phyloP scores from a whole-genome alignment of 2,888 invertebrate genomes.

The Hipparchia semele region DNA sequence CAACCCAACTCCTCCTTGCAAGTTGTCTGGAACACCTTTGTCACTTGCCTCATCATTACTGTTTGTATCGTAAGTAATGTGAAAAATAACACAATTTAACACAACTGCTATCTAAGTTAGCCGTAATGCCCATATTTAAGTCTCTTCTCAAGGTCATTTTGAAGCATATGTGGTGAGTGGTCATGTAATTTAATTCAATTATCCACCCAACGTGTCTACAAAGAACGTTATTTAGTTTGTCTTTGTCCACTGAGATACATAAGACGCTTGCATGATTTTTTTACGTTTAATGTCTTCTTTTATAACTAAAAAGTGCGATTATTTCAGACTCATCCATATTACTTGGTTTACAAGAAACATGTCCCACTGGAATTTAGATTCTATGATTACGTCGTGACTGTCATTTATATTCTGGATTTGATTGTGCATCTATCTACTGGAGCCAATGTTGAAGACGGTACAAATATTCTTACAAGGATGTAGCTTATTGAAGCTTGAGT shows the following conservation, averaged over 20 bases:
- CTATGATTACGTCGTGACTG: slow-evolving; percentile 60
- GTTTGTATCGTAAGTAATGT: slow-evolving; percentile 60
- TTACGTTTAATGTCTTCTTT: neutral
- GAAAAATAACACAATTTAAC: neutral
- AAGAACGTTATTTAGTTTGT: too few relatives aligned
- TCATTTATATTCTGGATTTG: slow-evolving; percentile 58
- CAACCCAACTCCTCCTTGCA: slow-evolving; percentile 66
- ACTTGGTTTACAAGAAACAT: slow-evolving; percentile 54
- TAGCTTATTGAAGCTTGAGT: too few relatives aligned
- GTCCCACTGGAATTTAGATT: slow-evolving; percentile 58
- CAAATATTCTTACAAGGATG: neutral
- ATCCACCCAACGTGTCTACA: too few relatives aligned
- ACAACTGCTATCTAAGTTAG: too few relatives aligned
- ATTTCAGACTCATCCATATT: slow-evolving; percentile 64
- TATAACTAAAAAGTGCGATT: neutral
- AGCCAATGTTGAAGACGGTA: slow-evolving; percentile 69
- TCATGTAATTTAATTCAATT: too few relatives aligned
- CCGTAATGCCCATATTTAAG: too few relatives aligned
- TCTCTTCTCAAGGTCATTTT: too few relatives aligned
- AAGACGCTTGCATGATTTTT: neutral
- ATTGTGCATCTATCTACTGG: slow-evolving; percentile 67
- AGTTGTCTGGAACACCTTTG: slow-evolving; percentile 58
- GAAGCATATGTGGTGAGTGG: too few relatives aligned
- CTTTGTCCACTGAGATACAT: too few relatives aligned
- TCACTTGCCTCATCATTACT: slow-evolving; percentile 54